phyloP scores from a whole-genome alignment of 1,140 invertebrate genomes.

The Brachionus sp. region DNA sequence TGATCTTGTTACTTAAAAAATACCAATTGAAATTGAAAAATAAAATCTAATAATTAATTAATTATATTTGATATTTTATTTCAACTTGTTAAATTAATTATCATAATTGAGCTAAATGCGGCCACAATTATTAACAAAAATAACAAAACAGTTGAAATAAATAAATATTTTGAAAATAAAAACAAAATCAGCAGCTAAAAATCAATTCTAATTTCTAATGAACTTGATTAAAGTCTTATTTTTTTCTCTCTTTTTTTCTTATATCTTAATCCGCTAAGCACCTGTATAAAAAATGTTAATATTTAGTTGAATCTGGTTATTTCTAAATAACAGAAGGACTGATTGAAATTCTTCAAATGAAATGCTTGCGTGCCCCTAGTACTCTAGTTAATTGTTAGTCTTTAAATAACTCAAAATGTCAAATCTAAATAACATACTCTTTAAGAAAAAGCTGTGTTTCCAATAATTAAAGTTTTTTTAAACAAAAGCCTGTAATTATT shows the following conservation, averaged over 20 bases:
- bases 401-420: background rate
- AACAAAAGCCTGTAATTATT: no score
- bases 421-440: background rate
- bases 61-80: conserved; percentile 26
- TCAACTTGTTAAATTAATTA: conserved; percentile 14
- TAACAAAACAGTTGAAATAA: conserved; percentile 38
- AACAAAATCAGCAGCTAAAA: background rate
- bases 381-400: background rate
- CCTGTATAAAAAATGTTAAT: background rate
- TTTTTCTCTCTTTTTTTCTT: background rate
- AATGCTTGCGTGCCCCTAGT: background rate
- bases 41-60: conserved; percentile 16
- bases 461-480: no score
- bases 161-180: background rate
- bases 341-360: background rate
- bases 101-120: conserved; percentile 9
- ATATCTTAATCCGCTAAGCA: background rate
- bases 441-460: no score
- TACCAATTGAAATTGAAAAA: conserved; percentile 5
- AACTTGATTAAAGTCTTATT: background rate
- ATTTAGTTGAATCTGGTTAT: no score
- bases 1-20: conserved; percentile 29
- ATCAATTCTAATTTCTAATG: background rate
- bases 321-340: no score
- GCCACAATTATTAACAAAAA: conserved; percentile 18